These are phyloP conservation scores for Dendrolimus pini DNA, from an alignment of 2,888 invertebrate genomes.

Conservation along the genomic window DNA sequence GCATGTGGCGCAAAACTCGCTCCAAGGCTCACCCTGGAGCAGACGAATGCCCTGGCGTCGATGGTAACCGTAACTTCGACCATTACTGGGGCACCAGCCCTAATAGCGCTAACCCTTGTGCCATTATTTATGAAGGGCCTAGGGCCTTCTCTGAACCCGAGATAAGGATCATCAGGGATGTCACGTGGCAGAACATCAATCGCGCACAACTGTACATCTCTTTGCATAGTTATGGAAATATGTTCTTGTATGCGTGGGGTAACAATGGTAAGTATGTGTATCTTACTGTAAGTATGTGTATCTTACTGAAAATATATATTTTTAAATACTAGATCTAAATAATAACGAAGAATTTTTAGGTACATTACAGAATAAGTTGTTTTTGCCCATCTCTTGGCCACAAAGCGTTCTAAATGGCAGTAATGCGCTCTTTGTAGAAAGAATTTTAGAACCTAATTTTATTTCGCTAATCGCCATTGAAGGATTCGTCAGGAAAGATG, in stretches of 20 bases:
- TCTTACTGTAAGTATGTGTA: not conserved
- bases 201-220: conserved; percentile 81
- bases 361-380: not conserved
- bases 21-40: conserved; percentile 55
- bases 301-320: conserved; percentile 1
- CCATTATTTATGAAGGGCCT: conserved; percentile 79
- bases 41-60: conserved; percentile 80
- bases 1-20: conserved; percentile 84
- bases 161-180: conserved; percentile 76
- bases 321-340: too few species aligned
- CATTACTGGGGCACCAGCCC: conserved; percentile 80
- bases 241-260: conserved; percentile 83
- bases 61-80: conserved; percentile 87
- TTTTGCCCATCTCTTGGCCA: not conserved
- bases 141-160: conserved; percentile 82
- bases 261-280: conserved; percentile 65
- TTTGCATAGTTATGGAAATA: conserved; percentile 85
- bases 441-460: too few species aligned
- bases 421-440: too few species aligned
- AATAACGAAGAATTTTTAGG: too few species aligned
- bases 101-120: conserved; percentile 71
- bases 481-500: too few species aligned
- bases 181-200: conserved; percentile 61
- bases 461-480: too few species aligned
- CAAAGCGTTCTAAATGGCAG: too few species aligned